phyloP scores from a whole-genome alignment of 2,888 invertebrate genomes.

The Pterostichus madidus region DNA sequence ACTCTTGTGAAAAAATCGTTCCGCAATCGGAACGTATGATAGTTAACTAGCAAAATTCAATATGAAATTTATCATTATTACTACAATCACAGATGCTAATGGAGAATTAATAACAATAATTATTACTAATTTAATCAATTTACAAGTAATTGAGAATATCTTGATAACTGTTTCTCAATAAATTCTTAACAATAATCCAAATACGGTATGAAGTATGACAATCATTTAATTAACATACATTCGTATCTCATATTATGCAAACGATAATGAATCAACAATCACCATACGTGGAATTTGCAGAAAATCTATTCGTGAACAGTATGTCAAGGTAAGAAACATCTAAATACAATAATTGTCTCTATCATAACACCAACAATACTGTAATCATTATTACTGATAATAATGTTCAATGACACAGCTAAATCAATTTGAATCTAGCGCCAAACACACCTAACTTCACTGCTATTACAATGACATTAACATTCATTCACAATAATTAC shows the following conservation, averaged over 20 bases:
- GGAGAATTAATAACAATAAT: too few relatives aligned
- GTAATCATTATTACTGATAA: slow-evolving; percentile 28
- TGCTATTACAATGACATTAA: slow-evolving; percentile 18
- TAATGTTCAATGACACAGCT: slow-evolving; percentile 24
- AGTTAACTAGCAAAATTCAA: too few relatives aligned
- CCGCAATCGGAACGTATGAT: too few relatives aligned
- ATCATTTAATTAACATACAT: slow-evolving; percentile 27
- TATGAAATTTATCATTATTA: too few relatives aligned
- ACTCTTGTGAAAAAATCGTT: too few relatives aligned
- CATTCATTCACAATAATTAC: slow-evolving; percentile 28
- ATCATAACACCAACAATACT: slow-evolving; percentile 2
- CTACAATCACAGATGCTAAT: too few relatives aligned
- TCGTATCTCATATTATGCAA: slow-evolving; percentile 12
- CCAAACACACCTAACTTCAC: slow-evolving; percentile 35
- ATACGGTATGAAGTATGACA: not conserved
- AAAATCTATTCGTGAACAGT: slow-evolving; percentile 1
- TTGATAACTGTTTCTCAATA: not conserved
- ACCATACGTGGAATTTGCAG: slow-evolving; percentile 3
- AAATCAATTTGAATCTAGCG: slow-evolving; percentile 37
- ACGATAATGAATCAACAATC: slow-evolving; percentile 4
- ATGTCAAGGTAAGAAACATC: slow-evolving; percentile 27
- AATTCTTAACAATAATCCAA: slow-evolving; percentile 7
- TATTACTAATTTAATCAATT: too few relatives aligned
- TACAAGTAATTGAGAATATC: too few relatives aligned
- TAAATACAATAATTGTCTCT: slow-evolving; percentile 8